A percentile compares a stretch with the other conserved stretches of the same genome.
These are phyloP conservation scores for Paragorgia papillata DNA, from an alignment of 92 coral and sea anemone genomes.

Conservation along the genomic window DNA sequence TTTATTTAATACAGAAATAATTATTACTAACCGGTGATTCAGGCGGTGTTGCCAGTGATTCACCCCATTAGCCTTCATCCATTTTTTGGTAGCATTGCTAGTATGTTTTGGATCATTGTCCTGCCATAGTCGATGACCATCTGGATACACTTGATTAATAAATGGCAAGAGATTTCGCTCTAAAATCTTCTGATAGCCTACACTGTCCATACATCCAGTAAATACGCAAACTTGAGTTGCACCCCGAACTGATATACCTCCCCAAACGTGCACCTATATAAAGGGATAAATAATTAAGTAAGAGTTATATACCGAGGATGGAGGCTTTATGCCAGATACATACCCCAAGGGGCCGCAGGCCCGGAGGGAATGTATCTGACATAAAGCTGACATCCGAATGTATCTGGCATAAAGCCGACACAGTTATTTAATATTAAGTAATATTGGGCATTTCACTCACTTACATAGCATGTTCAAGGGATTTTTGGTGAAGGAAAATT, in stretches of 20 bases:
- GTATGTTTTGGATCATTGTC: constrained; percentile 48
- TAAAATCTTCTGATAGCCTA: constrained; percentile 25
- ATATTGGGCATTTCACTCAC: no score
- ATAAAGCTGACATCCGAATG: no score
- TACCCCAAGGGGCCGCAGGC: no score
- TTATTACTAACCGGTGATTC: constrained; percentile 53
- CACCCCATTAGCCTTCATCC: constrained; percentile 31
- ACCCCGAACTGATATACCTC: constrained; percentile 34
- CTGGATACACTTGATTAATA: constrained; percentile 25
- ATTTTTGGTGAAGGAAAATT: no score
- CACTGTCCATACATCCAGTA: constrained; percentile 42
- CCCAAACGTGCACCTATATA: constrained; percentile 52
- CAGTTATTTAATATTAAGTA: no score
- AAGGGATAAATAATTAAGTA: no score
- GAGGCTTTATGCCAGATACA: no score
- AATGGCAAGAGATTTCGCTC: constrained; percentile 32
- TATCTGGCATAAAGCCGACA: no score
- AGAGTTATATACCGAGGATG: no score
- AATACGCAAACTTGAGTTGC: constrained; percentile 39
- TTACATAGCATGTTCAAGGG: no score
- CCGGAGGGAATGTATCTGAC: no score
- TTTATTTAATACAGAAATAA: no score
- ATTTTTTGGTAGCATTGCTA: constrained; percentile 34
- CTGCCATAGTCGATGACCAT: constrained; percentile 39
- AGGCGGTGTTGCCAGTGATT: constrained; percentile 47